phyloP scores from a whole-genome alignment of 2,797 vertebrate genomes.

The Thripadectes ignobilis region DNA sequence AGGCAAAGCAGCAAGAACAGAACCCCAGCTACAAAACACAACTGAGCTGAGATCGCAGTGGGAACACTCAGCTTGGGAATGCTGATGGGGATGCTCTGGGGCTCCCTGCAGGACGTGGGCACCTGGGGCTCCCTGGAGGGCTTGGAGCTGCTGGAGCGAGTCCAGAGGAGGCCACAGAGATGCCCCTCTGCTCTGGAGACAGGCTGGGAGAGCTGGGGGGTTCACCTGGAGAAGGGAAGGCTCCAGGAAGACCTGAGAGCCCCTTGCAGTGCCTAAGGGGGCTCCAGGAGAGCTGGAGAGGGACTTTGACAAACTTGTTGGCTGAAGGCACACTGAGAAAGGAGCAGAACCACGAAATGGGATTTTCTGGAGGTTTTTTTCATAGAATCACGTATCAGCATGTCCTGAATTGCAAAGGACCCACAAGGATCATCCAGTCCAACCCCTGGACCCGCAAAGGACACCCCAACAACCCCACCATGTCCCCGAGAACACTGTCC shows the following conservation, averaged over 20 bases:
- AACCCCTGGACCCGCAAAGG: background rate
- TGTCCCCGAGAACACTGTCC: fast-evolving
- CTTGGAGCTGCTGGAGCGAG: background rate
- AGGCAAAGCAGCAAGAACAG: fast-evolving
- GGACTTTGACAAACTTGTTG: background rate
- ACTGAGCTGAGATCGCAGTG: background rate
- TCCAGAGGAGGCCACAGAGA: fast-evolving
- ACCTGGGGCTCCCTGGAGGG: too few relatives aligned
- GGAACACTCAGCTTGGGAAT: background rate
- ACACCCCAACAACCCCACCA: background rate
- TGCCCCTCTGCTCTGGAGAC: background rate
- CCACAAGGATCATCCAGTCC: background rate
- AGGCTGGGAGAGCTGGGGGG: background rate
- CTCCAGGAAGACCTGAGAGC: background rate
- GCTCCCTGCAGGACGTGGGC: background rate
- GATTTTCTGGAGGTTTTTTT: background rate
- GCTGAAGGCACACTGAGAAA: background rate
- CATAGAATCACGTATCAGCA: background rate
- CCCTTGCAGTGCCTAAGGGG: background rate
- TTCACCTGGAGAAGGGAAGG: background rate
- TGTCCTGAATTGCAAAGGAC: background rate
- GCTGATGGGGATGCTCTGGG: background rate
- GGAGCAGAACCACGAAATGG: background rate
- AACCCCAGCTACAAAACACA: background rate
- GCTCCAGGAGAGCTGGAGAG: background rate